Evolutionary conservation across 1,140 invertebrate genomes (phyloP).

Genomic region (Hyposmocoma kahamanoa): DNA sequence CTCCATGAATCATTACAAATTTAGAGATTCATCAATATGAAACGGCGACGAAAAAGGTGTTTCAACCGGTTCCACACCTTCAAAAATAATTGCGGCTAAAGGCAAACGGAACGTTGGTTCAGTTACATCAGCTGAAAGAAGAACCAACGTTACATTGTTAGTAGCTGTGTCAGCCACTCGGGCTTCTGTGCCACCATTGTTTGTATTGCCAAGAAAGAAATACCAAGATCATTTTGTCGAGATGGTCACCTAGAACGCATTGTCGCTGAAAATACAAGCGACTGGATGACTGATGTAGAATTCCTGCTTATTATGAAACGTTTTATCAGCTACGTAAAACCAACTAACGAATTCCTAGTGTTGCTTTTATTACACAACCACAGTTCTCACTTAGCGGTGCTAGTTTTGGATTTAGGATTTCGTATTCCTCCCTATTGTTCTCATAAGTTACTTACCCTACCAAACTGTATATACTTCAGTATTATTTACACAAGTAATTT

Average conservation of each 20-base stretch:
- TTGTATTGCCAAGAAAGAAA: neutral
- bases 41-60: neutral
- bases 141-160: neutral
- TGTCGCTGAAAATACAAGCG: neutral
- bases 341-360: neutral
- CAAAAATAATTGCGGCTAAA: neutral
- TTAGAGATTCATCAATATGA: neutral
- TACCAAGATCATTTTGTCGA: neutral
- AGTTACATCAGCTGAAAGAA: neutral
- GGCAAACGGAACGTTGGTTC: neutral
- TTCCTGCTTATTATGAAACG: slow-evolving; percentile 2
- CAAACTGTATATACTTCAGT: too few species aligned
- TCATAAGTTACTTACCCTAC: neutral
- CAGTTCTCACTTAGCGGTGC: neutral
- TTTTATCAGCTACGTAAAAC: neutral
- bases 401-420: neutral
- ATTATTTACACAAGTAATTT: too few species aligned
- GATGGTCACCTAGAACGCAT: neutral
- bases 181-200: neutral
- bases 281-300: neutral
- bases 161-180: neutral
- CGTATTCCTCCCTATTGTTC: neutral
- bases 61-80: neutral
- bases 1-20: neutral
- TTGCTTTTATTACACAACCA: neutral